Conservation (phyloP, 1,140 invertebrate genomes). For the Megalonaias nervosa region DNA sequence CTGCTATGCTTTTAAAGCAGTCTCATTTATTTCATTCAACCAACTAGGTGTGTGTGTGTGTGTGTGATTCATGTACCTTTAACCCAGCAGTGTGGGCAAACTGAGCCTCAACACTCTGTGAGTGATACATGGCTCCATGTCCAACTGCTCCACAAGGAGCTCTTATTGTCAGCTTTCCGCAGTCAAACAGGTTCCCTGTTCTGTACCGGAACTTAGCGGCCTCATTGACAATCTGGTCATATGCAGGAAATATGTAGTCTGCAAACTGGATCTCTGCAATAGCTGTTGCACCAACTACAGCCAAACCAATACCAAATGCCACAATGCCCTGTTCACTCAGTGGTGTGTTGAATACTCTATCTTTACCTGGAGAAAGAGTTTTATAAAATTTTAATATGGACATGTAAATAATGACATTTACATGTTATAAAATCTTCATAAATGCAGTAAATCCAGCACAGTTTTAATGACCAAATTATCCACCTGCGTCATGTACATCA, state of each 20-base stretch:
- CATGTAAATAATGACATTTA: too few species aligned
- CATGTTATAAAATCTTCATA: too few species aligned
- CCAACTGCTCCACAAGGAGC: constrained; percentile 85
- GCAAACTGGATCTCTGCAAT: constrained; percentile 99
- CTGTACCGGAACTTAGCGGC: constrained; percentile 96
- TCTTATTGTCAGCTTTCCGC: constrained; percentile 93
- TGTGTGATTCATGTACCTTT: constrained; percentile 77
- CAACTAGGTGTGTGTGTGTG: too few species aligned
- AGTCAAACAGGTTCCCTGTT: constrained; percentile 91
- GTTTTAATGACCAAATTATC: too few species aligned
- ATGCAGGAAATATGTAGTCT: constrained; percentile 99
- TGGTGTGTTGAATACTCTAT: constrained; percentile 98
- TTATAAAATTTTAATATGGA: background rate
- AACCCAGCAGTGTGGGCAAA: constrained; percentile 98
- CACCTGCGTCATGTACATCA: too few species aligned
- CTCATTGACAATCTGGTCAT: constrained; percentile 86
- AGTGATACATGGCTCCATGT: constrained; percentile 98
- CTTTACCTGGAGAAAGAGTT: constrained; percentile 72
- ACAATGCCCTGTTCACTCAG: constrained; percentile 98
- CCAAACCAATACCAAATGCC: constrained; percentile 97
- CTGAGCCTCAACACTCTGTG: constrained; percentile 97
- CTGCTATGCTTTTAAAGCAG: too few species aligned
- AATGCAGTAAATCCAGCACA: too few species aligned
- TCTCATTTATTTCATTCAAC: too few species aligned
- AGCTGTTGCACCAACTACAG: constrained; percentile 88